Base-by-base conservation (phyloP, 1,140 invertebrate genomes). In the Bombus pascuorum region DNA sequence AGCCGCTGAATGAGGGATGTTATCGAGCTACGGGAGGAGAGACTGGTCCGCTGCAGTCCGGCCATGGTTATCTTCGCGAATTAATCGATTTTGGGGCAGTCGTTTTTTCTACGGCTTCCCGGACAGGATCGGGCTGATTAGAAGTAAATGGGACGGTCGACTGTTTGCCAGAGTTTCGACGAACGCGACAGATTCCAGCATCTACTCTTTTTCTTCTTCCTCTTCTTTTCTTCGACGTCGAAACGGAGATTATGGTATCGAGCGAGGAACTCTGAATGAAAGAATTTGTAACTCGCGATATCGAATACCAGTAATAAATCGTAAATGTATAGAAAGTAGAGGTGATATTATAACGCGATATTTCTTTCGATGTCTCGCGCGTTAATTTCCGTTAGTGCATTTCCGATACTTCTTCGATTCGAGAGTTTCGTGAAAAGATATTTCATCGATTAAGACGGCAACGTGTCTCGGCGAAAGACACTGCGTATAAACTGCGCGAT, bases 61-160 rank as follows among this genome's bases (percentile, higher is more conserved):
- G 65, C 22, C 62, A 32, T 25, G 65, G 65, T 81, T 85, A 85
- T 85, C 42, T 80, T 72, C 57, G 57, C 57, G 78, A 81, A 81
- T 81, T 85, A 81, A 81, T 85, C 83, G 57, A 85, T 81, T 85
- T 85, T 81, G 22, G 53, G 34, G 34, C 57, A 44, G 76, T 80
- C 32, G 39, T 72, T 72, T 71, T 78, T 80, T 62, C 65, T 39
- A 42, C 47, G 66, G n/a, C 47, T 57, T 53, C 68, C 44, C 53
- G 53, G n/a, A 84, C 74, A 79, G 76, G 57, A 70, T 71, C 28
- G 2, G 53, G 70, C 76, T 80, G 83, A 80, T 78, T 79, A 62
- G n/a, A 71, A 78, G 68, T 80, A 85, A 85, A 80, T 71, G 77
- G 53, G 68, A 73, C 66, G 66, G 66, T 25, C 37, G 70, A 80